Evolutionary conservation across 2,113 vertebrate genomes (phyloP), one percentile per base, ranked within the genome.

Genomic region (Zosterops borbonicus): DNA sequence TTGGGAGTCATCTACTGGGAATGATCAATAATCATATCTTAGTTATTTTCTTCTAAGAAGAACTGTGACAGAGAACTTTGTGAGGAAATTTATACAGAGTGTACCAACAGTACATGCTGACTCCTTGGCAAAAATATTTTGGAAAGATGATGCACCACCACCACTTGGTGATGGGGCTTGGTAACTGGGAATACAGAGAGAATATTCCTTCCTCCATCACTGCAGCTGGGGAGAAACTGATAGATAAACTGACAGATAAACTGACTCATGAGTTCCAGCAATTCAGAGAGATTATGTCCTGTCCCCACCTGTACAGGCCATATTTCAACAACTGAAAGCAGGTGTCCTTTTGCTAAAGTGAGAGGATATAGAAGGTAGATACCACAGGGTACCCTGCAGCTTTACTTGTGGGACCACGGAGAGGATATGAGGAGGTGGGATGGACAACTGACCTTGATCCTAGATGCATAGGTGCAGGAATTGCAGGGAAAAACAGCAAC

Each of bases 91-190:
- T n/a, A 9, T 67, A 9, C 6, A 12, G 18, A 52, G 23, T 28
- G 5, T 22, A 33, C 10, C 44, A 52, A 13, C 13, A 22, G 16
- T 18, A 10, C 3, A 5, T 67, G 23, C 15, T 0, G 0, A 59
- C 4, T 12, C 5, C 37, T 29, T 35, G 29, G 23, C 21, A 55
- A 42, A 8, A 31, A 14, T 14, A 14, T n/a, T 52, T 46, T 59
- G 12, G 33, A 14, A 74, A 59, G 19, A 6, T 39, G 10, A 20
- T 44, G 13, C 12, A 29, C 23, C 23, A 39, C 23, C 60, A 52
- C 6, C 15, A 39, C 33, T 52, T 4, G 3, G 15, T 59, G 12
- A n/a, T 0, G 1, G 5, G 12, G 50, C 65, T 4, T 44, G 12
- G 31, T 14, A 52, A 0, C 20, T 44, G 33, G 28, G 33, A 25